Percentiles rank a stretch among this genome's conserved stretches.
Conservation (phyloP, 1,140 invertebrate genomes). For the Magallana gigas region DNA sequence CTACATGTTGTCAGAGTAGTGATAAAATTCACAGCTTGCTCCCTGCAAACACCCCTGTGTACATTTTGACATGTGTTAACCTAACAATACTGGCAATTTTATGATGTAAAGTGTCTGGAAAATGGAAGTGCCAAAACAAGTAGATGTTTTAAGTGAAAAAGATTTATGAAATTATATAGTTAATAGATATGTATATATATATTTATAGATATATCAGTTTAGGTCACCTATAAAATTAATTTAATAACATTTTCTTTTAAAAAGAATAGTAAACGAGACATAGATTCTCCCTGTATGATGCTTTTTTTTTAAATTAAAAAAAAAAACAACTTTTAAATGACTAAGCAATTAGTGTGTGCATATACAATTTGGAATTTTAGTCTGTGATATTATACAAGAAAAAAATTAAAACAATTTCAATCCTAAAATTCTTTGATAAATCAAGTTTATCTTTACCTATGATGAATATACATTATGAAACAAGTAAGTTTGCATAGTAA, state of each 20-base stretch:
- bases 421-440: too few relatives aligned
- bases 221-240: too few relatives aligned
- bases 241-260: background rate
- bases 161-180: background rate
- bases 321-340: too few relatives aligned
- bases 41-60: background rate
- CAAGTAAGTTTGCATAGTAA: background rate
- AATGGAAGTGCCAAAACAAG: background rate
- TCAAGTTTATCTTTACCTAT: too few relatives aligned
- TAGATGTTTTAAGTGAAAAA: background rate
- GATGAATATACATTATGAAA: too few relatives aligned
- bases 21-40: slow-evolving; percentile 29
- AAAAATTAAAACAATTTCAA: too few relatives aligned
- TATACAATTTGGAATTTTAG: too few relatives aligned
- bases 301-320: background rate
- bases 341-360: too few relatives aligned
- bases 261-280: background rate
- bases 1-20: background rate
- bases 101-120: slow-evolving; percentile 32
- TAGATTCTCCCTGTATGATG: background rate
- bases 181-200: too few relatives aligned
- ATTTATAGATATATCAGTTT: too few relatives aligned
- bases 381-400: too few relatives aligned
- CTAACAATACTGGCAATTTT: background rate
- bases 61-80: slow-evolving; percentile 30